Evolutionary conservation across 2,113 vertebrate species (phyloP), one percentile per base, ranked within the genome.

Genomic region (Xenopus tropicalis): DNA sequence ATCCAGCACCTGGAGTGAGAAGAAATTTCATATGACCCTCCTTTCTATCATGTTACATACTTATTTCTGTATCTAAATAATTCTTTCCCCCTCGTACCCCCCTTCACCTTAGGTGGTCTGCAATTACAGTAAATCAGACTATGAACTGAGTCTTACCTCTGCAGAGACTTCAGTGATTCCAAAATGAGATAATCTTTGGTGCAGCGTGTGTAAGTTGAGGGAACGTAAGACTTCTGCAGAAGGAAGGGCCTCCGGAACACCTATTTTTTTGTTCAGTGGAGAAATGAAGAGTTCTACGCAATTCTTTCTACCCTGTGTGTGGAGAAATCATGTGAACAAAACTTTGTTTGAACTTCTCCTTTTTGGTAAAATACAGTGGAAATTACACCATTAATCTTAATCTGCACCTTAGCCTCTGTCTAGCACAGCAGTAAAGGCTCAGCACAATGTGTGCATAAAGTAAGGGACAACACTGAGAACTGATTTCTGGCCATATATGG

Each of bases 221-320:
- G 94, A 95, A n/a, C 85, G 92, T 68, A 99, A 87, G 62, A 97
- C 93, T 82, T 98, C 94, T 62, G 96, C 91, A 3, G 95, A 93
- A 0, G 91, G 86, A 42, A 95, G 85, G 0, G 90, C 90, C 51
- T 96, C 92, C 0, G 90, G 82, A 72, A 83, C 73, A 16, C 92
- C 94, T 66, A 83, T 81, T 81, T 93, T 91, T 74, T 85, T 87
- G 57, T 93, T 94, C 57, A 87, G 46, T 44, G 91, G 86, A 16
- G 93, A 95, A 78, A 97, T 94, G n/a, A 94, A 98, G 23, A 99
- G 86, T 79, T 99, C 95, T 20, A 99, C 86, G 71, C 92, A 92
- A 80, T 96, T 97, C 85, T 92, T 96, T 86, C 92, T 88, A 66
- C 84, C 93, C 95, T 98, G 83, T 14, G 25, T 21, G 61, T 68